Evolutionary conservation across 2,888 invertebrate genomes (phyloP).

Genomic region (Cheilosia urbana): DNA sequence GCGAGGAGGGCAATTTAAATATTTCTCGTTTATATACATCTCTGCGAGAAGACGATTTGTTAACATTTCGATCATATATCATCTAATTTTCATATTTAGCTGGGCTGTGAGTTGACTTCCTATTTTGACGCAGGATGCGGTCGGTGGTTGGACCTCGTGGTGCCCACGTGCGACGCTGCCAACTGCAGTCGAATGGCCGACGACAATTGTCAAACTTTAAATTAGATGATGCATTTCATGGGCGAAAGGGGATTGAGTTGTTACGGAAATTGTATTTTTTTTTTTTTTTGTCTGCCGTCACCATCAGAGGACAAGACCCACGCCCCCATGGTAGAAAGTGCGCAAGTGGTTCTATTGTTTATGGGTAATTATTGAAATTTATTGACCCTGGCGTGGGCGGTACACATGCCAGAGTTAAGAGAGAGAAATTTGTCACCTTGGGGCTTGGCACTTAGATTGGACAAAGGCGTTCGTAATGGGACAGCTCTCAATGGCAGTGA

Average conservation of each 20-base stretch:
- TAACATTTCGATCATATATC: constrained; percentile 75
- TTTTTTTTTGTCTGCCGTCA: constrained; percentile 9
- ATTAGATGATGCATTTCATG: constrained; percentile 51
- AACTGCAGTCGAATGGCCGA: constrained; percentile 5
- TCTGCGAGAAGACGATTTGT: constrained; percentile 58
- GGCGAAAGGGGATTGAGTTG: constrained; percentile 49
- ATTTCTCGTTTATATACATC: constrained; percentile 10
- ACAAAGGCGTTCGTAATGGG: background rate
- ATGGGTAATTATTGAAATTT: constrained; percentile 39
- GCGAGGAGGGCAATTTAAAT: constrained; percentile 52
- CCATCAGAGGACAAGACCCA: constrained; percentile 25
- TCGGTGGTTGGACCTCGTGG: too few relatives aligned
- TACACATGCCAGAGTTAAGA: constrained; percentile 8
- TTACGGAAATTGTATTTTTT: constrained; percentile 46
- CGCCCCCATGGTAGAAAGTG: constrained; percentile 37
- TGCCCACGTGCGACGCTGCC: constrained; percentile 66
- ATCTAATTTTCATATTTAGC: constrained; percentile 73
- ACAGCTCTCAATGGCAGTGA: background rate
- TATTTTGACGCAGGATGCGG: constrained; percentile 56
- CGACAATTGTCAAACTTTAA: constrained; percentile 70
- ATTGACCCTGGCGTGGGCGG: constrained; percentile 9
- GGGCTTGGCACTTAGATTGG: background rate
- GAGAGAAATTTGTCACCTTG: constrained; percentile 14
- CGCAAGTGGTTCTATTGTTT: constrained; percentile 21
- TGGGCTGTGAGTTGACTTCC: constrained; percentile 44